These are phyloP conservation scores for Caprella mutica DNA, from an alignment of 2,888 invertebrate genomes.

Conservation along the genomic window DNA sequence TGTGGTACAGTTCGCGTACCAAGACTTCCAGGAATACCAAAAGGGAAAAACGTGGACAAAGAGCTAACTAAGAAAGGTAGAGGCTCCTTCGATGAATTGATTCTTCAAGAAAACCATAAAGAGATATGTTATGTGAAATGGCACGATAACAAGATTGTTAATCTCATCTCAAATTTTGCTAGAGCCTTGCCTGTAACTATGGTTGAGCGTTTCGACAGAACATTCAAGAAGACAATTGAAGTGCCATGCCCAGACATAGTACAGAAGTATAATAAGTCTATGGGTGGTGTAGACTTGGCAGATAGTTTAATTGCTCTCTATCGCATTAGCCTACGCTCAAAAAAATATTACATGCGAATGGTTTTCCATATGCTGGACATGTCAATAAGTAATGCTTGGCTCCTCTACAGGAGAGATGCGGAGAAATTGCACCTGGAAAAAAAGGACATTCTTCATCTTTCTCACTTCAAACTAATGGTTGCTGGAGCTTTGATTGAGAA, in stretches of 20 bases:
- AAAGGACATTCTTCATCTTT: background rate
- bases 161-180: conserved; percentile 6
- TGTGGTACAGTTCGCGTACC: conserved; percentile 5
- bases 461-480: background rate
- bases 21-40: background rate
- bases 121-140: conserved; percentile 9
- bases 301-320: background rate
- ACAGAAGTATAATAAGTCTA: conserved; percentile 3
- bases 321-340: background rate
- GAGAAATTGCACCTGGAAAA: background rate
- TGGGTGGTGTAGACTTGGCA: conserved; percentile 11
- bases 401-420: background rate
- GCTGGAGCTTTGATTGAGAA: background rate
- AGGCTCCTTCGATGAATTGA: conserved; percentile 9
- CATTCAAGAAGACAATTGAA: background rate
- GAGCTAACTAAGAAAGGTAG: conserved; percentile 4
- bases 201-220: background rate
- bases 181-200: background rate
- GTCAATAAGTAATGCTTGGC: background rate
- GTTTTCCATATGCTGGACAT: conserved; percentile 1
- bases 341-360: background rate
- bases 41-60: background rate
- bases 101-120: background rate
- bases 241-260: conserved; percentile 1
- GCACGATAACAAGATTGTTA: conserved; percentile 8